A percentile compares a stretch with the other conserved stretches of the same genome.
Conservation (phyloP, 2,113 vertebrate species). For the Phyllopteryx taeniolatus region DNA sequence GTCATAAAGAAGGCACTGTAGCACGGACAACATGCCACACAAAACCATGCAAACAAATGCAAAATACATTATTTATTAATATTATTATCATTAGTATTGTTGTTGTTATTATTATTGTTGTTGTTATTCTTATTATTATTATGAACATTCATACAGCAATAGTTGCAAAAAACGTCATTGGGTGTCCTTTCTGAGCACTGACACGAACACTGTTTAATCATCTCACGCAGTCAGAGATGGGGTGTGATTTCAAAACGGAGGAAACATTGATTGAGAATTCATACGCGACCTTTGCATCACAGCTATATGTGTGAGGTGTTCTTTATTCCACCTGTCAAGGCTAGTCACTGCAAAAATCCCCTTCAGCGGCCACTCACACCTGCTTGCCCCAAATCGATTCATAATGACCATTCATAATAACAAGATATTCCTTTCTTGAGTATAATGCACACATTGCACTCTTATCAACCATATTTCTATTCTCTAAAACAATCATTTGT, state of each 20-base stretch:
- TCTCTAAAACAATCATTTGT: constrained; percentile 37
- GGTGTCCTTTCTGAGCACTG: background rate
- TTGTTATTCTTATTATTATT: no score
- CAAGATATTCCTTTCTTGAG: constrained; percentile 51
- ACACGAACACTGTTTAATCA: constrained; percentile 13
- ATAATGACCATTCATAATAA: constrained; percentile 54
- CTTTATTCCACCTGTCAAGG: constrained; percentile 42
- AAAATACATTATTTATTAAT: background rate
- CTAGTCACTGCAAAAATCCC: constrained; percentile 38
- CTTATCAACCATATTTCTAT: constrained; percentile 48
- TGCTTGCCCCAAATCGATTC: constrained; percentile 50
- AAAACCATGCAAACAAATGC: constrained; percentile 43
- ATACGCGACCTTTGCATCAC: constrained; percentile 12
- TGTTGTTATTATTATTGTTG: no score
- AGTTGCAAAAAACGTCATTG: background rate
- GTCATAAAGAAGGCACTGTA: constrained; percentile 13
- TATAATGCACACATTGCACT: constrained; percentile 42
- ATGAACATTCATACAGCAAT: background rate
- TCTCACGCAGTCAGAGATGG: constrained; percentile 6
- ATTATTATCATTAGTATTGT: background rate
- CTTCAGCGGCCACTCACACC: constrained; percentile 26
- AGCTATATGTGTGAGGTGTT: background rate
- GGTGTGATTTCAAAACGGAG: constrained; percentile 12
- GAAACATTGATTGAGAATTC: constrained; percentile 26
- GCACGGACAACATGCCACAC: constrained; percentile 47